phyloP scores from a whole-genome alignment of 2,888 invertebrate genomes.

The Mesopsocus fuscifrons region DNA sequence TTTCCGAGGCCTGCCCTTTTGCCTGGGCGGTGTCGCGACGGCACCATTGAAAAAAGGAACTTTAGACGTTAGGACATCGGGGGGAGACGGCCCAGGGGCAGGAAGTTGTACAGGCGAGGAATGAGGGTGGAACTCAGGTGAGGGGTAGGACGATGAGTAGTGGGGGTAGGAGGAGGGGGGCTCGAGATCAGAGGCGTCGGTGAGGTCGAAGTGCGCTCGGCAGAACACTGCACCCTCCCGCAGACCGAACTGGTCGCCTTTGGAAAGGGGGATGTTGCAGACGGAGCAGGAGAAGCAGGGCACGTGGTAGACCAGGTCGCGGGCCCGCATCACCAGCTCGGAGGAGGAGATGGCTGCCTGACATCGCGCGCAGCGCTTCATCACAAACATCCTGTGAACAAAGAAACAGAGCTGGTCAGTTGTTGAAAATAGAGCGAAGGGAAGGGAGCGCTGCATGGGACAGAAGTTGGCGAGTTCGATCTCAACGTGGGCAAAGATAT shows the following conservation, averaged over 20 bases:
- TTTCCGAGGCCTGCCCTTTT: slow-evolving; percentile 84
- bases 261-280: slow-evolving; percentile 69
- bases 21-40: slow-evolving; percentile 40
- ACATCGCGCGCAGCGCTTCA: slow-evolving; percentile 77
- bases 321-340: slow-evolving; percentile 86
- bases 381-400: slow-evolving; percentile 70
- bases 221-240: slow-evolving; percentile 76
- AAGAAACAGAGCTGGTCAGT: no score
- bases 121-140: slow-evolving; percentile 29
- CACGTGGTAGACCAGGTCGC: slow-evolving; percentile 84
- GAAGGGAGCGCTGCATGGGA: no score
- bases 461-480: no score
- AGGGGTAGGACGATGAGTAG: slow-evolving; percentile 28
- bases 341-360: slow-evolving; percentile 73
- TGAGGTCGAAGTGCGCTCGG: slow-evolving; percentile 45
- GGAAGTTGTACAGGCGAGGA: slow-evolving; percentile 22
- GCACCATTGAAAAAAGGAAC: slow-evolving; percentile 37
- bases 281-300: slow-evolving; percentile 86
- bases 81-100: slow-evolving; percentile 13
- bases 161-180: neutral
- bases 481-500: no score
- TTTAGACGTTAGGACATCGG: slow-evolving; percentile 16
- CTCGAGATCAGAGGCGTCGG: slow-evolving; percentile 12
- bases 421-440: no score
- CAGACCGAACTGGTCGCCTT: slow-evolving; percentile 91